Conservation (phyloP, 2,113 vertebrate genomes). For the Lamprotornis superbus region DNA sequence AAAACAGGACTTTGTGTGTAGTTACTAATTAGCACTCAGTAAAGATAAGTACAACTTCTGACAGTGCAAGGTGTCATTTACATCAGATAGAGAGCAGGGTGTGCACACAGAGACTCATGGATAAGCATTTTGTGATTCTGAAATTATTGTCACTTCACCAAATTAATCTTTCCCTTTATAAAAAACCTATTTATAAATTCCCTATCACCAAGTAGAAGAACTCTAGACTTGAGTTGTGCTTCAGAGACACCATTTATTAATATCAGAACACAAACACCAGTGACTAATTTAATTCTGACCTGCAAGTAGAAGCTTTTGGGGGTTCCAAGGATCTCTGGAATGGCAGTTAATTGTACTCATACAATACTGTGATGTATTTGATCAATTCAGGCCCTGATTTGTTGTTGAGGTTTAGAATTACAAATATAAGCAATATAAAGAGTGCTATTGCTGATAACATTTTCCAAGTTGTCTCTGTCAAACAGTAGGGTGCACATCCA, state of each 20-base stretch:
- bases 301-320: rapidly evolving
- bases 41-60: background rate
- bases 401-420: background rate
- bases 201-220: background rate
- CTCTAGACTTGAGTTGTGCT: background rate
- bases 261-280: background rate
- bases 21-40: slow-evolving; percentile 14
- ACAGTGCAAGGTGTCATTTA: background rate
- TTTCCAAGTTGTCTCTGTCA: background rate
- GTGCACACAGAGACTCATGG: background rate
- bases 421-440: too few species aligned
- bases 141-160: background rate
- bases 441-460: background rate
- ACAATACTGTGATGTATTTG: background rate
- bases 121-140: background rate
- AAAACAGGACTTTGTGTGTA: background rate
- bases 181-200: background rate
- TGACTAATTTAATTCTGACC: background rate
- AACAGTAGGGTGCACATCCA: background rate
- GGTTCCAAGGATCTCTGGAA: background rate
- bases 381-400: background rate
- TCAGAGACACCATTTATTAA: background rate
- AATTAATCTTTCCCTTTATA: background rate
- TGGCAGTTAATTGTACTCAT: background rate
- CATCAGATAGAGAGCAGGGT: background rate